phyloP scores from a whole-genome alignment of 1,140 invertebrate species.

The Eciton burchellii region DNA sequence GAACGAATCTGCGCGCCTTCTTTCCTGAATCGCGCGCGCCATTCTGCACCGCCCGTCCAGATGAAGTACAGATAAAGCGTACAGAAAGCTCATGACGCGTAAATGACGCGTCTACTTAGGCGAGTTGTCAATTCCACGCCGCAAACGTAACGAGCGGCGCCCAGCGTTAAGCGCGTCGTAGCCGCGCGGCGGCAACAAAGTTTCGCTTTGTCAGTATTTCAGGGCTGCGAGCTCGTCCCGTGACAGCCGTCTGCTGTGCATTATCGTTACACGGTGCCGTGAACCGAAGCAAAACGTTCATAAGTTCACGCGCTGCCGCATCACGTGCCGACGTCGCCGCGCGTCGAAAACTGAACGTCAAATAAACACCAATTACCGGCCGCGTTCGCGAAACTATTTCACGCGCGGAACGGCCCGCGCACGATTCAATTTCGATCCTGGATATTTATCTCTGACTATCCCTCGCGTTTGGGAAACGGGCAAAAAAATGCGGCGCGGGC shows the following conservation, averaged over 20 bases:
- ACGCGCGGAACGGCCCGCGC: slow-evolving; percentile 38
- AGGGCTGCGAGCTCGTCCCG: slow-evolving; percentile 34
- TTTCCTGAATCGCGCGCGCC: not conserved
- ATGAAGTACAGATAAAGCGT: too few species aligned
- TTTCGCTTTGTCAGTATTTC: slow-evolving; percentile 64
- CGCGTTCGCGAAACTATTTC: slow-evolving; percentile 50
- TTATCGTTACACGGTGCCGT: slow-evolving; percentile 49
- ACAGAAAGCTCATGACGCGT: slow-evolving; percentile 2
- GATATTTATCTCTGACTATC: slow-evolving; percentile 59
- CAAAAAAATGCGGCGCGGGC: slow-evolving; percentile 33
- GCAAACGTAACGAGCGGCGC: slow-evolving; percentile 49
- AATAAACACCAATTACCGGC: slow-evolving; percentile 59
- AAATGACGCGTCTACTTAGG: slow-evolving; percentile 20
- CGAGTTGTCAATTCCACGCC: slow-evolving; percentile 42
- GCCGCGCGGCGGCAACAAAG: slow-evolving; percentile 48
- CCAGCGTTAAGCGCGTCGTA: slow-evolving; percentile 45
- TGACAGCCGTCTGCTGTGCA: slow-evolving; percentile 49
- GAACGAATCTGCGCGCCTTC: not conserved
- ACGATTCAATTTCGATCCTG: slow-evolving; percentile 58
- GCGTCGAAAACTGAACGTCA: slow-evolving; percentile 53
- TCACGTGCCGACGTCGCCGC: slow-evolving; percentile 32
- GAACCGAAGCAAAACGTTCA: slow-evolving; percentile 49
- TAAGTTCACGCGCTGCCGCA: slow-evolving; percentile 50
- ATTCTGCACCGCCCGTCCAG: not conserved
- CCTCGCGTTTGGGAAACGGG: not conserved